Conservation (phyloP, 2,113 vertebrate species). For the Atlantisia rogersi region DNA sequence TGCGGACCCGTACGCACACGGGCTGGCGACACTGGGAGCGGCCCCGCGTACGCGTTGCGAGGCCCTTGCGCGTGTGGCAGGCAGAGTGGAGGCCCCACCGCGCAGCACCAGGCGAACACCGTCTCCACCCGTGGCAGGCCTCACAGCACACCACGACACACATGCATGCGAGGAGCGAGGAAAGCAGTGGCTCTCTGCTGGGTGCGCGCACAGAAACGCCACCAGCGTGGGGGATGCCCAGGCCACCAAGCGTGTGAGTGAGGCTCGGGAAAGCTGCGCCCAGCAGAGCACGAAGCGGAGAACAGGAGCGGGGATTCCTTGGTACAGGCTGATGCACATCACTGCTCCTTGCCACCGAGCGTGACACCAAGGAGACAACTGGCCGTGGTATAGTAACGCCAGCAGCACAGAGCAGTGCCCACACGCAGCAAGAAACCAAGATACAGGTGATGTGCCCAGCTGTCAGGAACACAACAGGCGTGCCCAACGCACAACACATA, state of each 20-base stretch:
- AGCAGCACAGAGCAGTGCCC: background rate
- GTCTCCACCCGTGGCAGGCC: background rate
- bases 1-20: fast-evolving
- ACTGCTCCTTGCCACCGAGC: fast-evolving
- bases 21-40: background rate
- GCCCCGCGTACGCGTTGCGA: fast-evolving
- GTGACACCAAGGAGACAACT: background rate
- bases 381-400: fast-evolving
- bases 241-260: fast-evolving
- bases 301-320: background rate
- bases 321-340: background rate
- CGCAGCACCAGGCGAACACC: background rate
- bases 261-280: background rate
- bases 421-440: fast-evolving
- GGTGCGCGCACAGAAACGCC: fast-evolving
- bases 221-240: fast-evolving
- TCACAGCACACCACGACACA: background rate
- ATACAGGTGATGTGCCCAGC: background rate
- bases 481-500: fast-evolving
- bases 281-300: background rate
- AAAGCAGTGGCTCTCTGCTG: background rate
- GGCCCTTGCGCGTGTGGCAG: background rate
- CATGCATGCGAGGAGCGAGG: background rate
- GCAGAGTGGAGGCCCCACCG: background rate
- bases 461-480: fast-evolving